phyloP scores from a whole-genome alignment of 2,888 invertebrate species.

The Lasioglossum vierecki region DNA sequence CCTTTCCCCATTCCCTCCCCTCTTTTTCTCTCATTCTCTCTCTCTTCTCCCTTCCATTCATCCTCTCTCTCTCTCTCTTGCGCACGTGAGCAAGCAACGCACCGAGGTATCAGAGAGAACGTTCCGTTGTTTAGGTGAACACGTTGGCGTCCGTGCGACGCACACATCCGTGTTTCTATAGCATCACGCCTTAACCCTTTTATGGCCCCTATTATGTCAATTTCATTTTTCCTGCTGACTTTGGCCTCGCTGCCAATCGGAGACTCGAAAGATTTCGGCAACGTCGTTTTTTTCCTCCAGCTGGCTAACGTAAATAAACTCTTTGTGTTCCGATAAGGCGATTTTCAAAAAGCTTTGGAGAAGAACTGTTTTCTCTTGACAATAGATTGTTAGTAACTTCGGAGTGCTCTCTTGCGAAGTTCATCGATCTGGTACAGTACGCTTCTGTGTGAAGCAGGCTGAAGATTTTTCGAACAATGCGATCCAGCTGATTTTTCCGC shows the following conservation, averaged over 20 bases:
- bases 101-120: conserved; percentile 19
- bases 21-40: no score
- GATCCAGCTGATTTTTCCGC: neutral
- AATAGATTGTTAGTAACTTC: neutral
- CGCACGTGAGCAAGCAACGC: conserved; percentile 14
- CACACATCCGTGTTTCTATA: neutral
- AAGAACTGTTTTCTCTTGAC: neutral
- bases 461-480: neutral
- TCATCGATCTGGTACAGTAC: neutral
- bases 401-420: neutral
- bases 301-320: neutral
- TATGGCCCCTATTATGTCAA: neutral
- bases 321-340: neutral
- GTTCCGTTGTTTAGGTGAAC: conserved; percentile 51
- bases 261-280: neutral
- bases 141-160: neutral
- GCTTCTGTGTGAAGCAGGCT: neutral
- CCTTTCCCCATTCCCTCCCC: conserved; percentile 24
- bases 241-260: neutral
- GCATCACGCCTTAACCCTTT: neutral
- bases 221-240: neutral
- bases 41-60: conserved; percentile 12
- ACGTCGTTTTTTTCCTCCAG: neutral
- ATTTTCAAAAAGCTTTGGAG: neutral
- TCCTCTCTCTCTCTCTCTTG: neutral